Conservation (phyloP, 2,797 vertebrate species). For the Micropoecilia bifurca region DNA sequence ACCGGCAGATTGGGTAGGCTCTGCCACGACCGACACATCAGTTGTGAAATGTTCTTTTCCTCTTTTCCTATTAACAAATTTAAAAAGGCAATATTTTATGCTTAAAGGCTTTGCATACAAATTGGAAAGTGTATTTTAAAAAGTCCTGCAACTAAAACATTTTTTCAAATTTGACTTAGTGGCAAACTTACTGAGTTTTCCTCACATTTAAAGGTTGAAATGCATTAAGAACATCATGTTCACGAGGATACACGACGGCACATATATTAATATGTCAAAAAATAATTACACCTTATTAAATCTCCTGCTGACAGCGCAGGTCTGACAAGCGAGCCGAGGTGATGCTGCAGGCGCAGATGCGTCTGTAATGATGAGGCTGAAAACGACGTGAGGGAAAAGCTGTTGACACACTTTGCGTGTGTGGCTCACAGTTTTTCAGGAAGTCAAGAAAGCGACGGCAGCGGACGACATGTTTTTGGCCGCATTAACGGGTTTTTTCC, state of each 20-base stretch:
- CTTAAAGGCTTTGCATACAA: not conserved
- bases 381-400: constrained; percentile 29
- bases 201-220: not conserved
- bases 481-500: not conserved
- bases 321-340: constrained; percentile 26
- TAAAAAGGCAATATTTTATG: not conserved
- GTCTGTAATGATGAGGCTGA: constrained; percentile 28
- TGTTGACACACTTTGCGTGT: constrained; percentile 24
- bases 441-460: constrained; percentile 52
- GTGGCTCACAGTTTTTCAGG: constrained; percentile 54
- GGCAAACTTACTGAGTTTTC: not conserved
- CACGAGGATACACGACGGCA: not conserved
- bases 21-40: not conserved
- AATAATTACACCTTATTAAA: not conserved
- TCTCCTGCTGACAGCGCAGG: not conserved
- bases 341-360: constrained; percentile 45
- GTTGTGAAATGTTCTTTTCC: not conserved
- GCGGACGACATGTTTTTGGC: constrained; percentile 32
- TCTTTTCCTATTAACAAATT: not conserved
- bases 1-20: not conserved
- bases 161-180: not conserved
- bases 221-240: not conserved
- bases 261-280: not conserved
- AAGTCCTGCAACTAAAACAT: not conserved
- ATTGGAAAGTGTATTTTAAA: not conserved